Evolutionary conservation across 2,113 vertebrate genomes (phyloP).

Genomic region (Camelus bactrianus): DNA sequence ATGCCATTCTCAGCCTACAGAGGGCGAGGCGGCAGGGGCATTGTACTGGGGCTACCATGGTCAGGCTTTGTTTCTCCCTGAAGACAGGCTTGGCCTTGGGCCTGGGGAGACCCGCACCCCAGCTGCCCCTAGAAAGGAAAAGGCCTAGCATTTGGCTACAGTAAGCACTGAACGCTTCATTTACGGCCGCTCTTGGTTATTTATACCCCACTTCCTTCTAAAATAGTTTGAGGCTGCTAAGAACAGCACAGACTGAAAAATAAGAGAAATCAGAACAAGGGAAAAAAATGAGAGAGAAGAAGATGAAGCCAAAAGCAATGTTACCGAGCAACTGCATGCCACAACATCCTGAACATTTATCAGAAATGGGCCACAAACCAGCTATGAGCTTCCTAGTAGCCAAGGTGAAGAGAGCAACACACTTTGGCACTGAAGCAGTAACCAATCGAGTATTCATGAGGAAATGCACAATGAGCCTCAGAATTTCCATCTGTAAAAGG

Average conservation of each 20-base stretch:
- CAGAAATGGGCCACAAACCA: background rate
- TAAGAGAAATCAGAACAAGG: slow-evolving; percentile 3
- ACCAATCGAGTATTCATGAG: background rate
- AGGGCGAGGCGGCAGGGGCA: background rate
- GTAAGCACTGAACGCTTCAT: background rate
- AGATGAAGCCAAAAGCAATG: background rate
- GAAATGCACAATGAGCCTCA: background rate
- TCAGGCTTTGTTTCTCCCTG: background rate
- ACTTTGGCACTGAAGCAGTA: background rate
- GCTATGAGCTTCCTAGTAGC: slow-evolving; percentile 16
- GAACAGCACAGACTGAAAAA: background rate
- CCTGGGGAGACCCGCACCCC: background rate
- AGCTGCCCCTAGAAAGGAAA: background rate
- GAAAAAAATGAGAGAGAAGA: background rate
- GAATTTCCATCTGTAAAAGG: background rate
- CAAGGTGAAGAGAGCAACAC: background rate
- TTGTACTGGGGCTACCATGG: accelerated
- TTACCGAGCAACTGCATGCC: background rate
- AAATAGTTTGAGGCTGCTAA: slow-evolving; percentile 12
- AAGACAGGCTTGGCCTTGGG: no score
- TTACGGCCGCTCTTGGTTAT: background rate
- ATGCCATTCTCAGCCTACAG: background rate
- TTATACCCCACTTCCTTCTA: slow-evolving; percentile 20
- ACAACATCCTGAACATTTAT: background rate
- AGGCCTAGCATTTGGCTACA: background rate